Conservation (phyloP, 1,140 invertebrate species). For the Cheumatopsyche charites region DNA sequence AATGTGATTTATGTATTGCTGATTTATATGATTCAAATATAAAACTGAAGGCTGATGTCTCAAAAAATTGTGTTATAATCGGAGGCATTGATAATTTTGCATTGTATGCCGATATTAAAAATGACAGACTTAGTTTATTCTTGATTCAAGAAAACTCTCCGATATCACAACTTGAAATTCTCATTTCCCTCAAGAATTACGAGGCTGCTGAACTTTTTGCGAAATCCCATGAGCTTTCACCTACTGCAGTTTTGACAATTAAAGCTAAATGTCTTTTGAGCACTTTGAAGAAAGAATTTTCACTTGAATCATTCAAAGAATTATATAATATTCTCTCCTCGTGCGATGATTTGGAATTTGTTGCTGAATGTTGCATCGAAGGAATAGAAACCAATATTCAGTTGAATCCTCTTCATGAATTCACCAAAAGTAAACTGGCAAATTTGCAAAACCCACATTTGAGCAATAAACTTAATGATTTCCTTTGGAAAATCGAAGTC, state of each 20-base stretch:
- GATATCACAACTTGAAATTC: conserved; percentile 43
- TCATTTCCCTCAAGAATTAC: conserved; percentile 42
- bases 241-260: conserved; percentile 40
- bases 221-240: conserved; percentile 41
- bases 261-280: conserved; percentile 46
- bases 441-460: conserved; percentile 21
- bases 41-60: conserved; percentile 36
- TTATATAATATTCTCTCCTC: conserved; percentile 39
- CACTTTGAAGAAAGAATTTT: conserved; percentile 38
- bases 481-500: conserved; percentile 43
- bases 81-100: conserved; percentile 41
- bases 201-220: conserved; percentile 46
- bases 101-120: conserved; percentile 41
- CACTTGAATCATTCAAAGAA: conserved; percentile 37
- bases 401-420: conserved; percentile 37
- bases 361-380: conserved; percentile 40
- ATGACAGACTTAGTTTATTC: conserved; percentile 40
- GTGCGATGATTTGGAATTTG: conserved; percentile 42
- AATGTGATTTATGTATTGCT: conserved; percentile 31
- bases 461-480: conserved; percentile 36
- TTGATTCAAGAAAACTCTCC: conserved; percentile 45
- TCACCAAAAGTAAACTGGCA: conserved; percentile 38
- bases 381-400: conserved; percentile 40
- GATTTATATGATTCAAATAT: conserved; percentile 25
- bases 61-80: conserved; percentile 39